Evolutionary conservation across 2,113 vertebrate genomes (phyloP).

Genomic region (Meriones unguiculatus): DNA sequence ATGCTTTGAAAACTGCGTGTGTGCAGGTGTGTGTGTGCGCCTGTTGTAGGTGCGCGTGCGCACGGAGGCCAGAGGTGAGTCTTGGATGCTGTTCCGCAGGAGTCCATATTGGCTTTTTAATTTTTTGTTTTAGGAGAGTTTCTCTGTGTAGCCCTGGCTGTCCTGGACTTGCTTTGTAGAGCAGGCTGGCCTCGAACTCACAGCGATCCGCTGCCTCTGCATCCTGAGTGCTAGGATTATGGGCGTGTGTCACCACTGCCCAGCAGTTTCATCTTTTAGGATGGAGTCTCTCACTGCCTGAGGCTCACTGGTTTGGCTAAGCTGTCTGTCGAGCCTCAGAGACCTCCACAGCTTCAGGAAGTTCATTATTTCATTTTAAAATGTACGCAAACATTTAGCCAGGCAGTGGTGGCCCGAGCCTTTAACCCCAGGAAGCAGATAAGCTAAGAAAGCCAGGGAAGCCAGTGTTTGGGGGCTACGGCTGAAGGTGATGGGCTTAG

Average conservation of each 20-base stretch:
- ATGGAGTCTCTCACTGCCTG: not conserved
- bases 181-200: not conserved
- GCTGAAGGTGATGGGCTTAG: not conserved
- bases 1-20: not conserved
- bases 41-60: too few relatives aligned
- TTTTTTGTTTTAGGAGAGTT: not conserved
- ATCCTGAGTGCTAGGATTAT: not conserved
- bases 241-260: not conserved
- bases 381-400: not conserved
- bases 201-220: not conserved
- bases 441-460: not conserved
- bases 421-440: not conserved
- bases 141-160: not conserved
- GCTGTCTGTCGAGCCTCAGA: not conserved
- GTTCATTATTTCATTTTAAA: not conserved
- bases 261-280: not conserved
- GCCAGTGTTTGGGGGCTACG: not conserved
- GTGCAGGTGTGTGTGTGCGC: not conserved
- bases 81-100: not conserved
- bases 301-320: not conserved
- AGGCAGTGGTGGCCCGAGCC: not conserved
- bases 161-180: not conserved
- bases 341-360: not conserved
- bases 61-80: too few relatives aligned
- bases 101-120: not conserved